Evolutionary conservation across 2,113 vertebrate species (phyloP), one percentile per base, ranked within the genome.

Genomic region (Oncorhynchus tshawytscha): DNA sequence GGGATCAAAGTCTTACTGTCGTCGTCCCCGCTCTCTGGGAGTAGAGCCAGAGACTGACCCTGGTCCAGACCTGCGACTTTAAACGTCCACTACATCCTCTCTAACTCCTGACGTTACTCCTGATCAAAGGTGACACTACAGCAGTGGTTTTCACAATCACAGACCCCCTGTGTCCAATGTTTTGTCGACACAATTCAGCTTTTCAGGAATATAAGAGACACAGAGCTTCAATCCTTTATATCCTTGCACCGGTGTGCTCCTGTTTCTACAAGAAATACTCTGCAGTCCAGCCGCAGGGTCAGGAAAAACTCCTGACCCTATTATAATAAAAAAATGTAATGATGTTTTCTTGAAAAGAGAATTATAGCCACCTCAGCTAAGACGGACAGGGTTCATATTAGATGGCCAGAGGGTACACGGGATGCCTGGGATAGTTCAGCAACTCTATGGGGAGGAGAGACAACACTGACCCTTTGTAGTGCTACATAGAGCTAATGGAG

Each of bases 1-100:
- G 79, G 88, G 90, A 93, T 94, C 93, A 94, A 93, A 93, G 87
- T 88, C 88, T 77, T 81, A 75, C 77, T 73, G 34, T 81, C 54
- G 31, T 16, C 22, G 18, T 29, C n/a, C n/a, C 60, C 1, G 22
- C 34, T 13, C 39, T 67, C 39, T 60, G 51, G 72, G 64, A 74
- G 71, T 18, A 27, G 67, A 67, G 76, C 71, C 73, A 34, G 2
- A 12, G 25, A 74, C 39, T 49, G 62, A 68, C 57, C 70, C 70
- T 13, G 73, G 84, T 72, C 51, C 68, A 70, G 80, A 54, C 39
- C 39, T 45, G 2, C 2, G 84, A 82, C 71, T 80, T 80, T 82
- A 80, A 81, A 84, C 83, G 78, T 67, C 66, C 65, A 75, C 71
- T 76, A 25, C 71, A 71, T 82, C 83, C 81, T 75, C 81, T 54